A percentile compares a stretch with the other conserved stretches of the same genome.
Conservation (phyloP, 2,797 vertebrate genomes). For the Epinephelus awoara region DNA sequence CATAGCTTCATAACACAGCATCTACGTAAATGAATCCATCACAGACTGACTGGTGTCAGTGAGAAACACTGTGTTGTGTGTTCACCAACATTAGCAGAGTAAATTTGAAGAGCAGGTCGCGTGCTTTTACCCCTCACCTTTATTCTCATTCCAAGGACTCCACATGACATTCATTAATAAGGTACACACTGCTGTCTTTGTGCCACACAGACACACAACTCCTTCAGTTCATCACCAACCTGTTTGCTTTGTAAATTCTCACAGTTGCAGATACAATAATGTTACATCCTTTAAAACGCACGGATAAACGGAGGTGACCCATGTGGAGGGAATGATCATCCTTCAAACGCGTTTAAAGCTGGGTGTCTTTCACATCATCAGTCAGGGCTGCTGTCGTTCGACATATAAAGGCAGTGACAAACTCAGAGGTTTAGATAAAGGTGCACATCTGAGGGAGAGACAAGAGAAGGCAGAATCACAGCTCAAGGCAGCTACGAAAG, state of each 20-base stretch:
- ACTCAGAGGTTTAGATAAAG: not conserved
- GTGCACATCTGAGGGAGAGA: slow-evolving; percentile 4
- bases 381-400: not conserved
- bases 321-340: slow-evolving; percentile 29
- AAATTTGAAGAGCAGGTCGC: slow-evolving; percentile 1
- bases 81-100: slow-evolving; percentile 15
- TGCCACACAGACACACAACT: slow-evolving; percentile 3
- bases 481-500: not conserved
- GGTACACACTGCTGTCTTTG: slow-evolving; percentile 49
- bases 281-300: slow-evolving; percentile 7
- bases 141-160: slow-evolving; percentile 25
- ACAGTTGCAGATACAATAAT: not conserved
- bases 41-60: slow-evolving; percentile 23
- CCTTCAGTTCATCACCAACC: not conserved
- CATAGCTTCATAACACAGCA: not conserved
- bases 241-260: slow-evolving; percentile 50
- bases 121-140: slow-evolving; percentile 7
- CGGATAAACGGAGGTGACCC: not conserved
- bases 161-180: slow-evolving; percentile 1
- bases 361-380: slow-evolving; percentile 14
- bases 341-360: not conserved
- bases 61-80: not conserved
- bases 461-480: slow-evolving; percentile 1
- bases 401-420: slow-evolving; percentile 45
- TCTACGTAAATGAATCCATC: not conserved